Conservation (phyloP, 2,797 vertebrate genomes). For the Crocodylus rhombifer region DNA sequence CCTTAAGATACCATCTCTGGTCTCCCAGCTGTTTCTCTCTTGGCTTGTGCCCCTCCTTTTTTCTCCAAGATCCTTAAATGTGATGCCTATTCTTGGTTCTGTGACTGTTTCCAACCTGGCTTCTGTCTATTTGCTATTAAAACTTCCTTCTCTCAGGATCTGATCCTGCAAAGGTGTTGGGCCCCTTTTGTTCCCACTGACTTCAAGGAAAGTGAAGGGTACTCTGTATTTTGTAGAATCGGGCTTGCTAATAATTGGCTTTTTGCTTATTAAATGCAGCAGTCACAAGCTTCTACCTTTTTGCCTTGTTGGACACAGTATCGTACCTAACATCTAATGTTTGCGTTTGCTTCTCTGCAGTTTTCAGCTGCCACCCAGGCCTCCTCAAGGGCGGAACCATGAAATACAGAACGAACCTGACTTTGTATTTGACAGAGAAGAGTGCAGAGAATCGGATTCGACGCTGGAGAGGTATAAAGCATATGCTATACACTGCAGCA, state of each 20-base stretch:
- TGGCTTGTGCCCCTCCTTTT: too few species aligned
- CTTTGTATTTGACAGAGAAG: constrained; percentile 40
- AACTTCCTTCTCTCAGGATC: background rate
- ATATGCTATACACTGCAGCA: rapidly evolving
- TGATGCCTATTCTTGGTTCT: background rate
- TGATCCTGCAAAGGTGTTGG: background rate
- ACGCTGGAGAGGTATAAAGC: constrained; percentile 63
- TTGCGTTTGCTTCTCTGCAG: constrained; percentile 40
- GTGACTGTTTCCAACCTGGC: too few species aligned
- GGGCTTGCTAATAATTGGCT: background rate
- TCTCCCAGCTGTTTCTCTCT: too few species aligned
- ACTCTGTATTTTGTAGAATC: background rate
- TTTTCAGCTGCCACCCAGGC: background rate
- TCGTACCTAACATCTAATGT: background rate
- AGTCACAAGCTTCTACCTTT: background rate
- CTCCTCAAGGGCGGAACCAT: constrained; percentile 22
- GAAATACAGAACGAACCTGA: background rate
- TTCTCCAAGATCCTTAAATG: too few species aligned
- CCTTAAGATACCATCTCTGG: too few species aligned
- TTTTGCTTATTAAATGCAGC: background rate
- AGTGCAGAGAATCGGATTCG: constrained; percentile 46
- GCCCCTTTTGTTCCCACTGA: background rate
- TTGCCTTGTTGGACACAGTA: background rate
- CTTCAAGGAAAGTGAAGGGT: background rate
- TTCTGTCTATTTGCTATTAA: too few species aligned